These are phyloP conservation scores for Epinotia demarniana DNA, from an alignment of 2,888 invertebrate genomes.

Conservation along the genomic window DNA sequence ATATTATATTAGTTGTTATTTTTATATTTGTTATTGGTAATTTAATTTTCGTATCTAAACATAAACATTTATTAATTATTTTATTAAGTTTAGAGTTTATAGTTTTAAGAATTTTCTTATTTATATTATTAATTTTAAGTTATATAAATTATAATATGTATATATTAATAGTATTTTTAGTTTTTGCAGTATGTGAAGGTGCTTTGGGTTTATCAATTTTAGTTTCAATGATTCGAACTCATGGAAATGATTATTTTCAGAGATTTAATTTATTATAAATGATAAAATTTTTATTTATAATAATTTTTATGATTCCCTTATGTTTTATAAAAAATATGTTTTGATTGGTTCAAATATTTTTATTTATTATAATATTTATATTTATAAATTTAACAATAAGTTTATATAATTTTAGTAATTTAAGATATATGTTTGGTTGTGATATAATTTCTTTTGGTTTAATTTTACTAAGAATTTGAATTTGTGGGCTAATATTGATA, in stretches of 20 bases:
- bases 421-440: slow-evolving; percentile 76
- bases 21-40: slow-evolving; percentile 80
- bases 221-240: slow-evolving; percentile 85
- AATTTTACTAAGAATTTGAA: slow-evolving; percentile 85
- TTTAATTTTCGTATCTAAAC: slow-evolving; percentile 82
- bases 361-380: slow-evolving; percentile 80
- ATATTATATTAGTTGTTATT: slow-evolving; percentile 72
- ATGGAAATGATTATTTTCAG: slow-evolving; percentile 87
- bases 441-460: slow-evolving; percentile 83
- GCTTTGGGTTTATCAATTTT: slow-evolving; percentile 86
- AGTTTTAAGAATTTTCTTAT: slow-evolving; percentile 83
- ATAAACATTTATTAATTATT: slow-evolving; percentile 85
- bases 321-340: slow-evolving; percentile 80
- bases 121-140: slow-evolving; percentile 77
- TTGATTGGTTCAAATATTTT: slow-evolving; percentile 81
- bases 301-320: slow-evolving; percentile 80
- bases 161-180: slow-evolving; percentile 86
- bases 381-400: slow-evolving; percentile 72
- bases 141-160: slow-evolving; percentile 77
- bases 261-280: slow-evolving; percentile 84
- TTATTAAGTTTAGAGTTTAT: slow-evolving; percentile 86
- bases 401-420: slow-evolving; percentile 66
- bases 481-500: slow-evolving; percentile 84
- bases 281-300: slow-evolving; percentile 82
- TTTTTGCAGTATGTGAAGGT: slow-evolving; percentile 87